A percentile compares a stretch with the other conserved stretches of the same genome.
Evolutionary conservation across 2,888 invertebrate species (phyloP).

Genomic region (Diplazon laetatorius): DNA sequence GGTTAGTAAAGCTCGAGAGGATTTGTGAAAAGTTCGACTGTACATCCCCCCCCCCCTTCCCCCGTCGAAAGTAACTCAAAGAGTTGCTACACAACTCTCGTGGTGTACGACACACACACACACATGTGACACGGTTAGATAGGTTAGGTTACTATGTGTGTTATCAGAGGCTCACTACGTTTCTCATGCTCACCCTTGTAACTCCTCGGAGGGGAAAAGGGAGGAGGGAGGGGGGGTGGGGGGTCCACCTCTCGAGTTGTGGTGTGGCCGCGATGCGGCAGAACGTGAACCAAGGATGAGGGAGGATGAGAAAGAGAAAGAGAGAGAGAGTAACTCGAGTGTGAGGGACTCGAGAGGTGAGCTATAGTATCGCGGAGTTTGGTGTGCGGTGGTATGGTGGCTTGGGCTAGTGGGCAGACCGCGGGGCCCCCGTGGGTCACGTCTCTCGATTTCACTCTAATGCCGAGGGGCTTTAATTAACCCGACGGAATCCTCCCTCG

Average conservation of each 20-base stretch:
- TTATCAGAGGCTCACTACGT: conserved; percentile 50
- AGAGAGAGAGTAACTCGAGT: too few relatives aligned
- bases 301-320: not conserved
- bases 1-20: not conserved
- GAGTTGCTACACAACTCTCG: conserved; percentile 35
- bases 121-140: conserved; percentile 9
- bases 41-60: too few relatives aligned
- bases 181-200: conserved; percentile 58
- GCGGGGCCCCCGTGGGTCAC: conserved; percentile 47
- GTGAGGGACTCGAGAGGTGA: conserved; percentile 7
- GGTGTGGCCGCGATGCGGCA: not conserved
- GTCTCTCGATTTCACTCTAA: conserved; percentile 74
- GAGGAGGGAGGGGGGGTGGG: too few relatives aligned
- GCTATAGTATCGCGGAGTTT: conserved; percentile 41
- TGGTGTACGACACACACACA: conserved; percentile 34
- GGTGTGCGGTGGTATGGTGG: conserved; percentile 41
- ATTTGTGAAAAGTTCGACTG: not conserved
- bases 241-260: too few relatives aligned
- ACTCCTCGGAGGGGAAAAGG: conserved; percentile 10
- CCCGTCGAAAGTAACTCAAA: conserved; percentile 30
- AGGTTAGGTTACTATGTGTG: conserved; percentile 40
- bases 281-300: not conserved
- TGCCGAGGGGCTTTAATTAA: conserved; percentile 76
- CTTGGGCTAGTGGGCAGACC: conserved; percentile 52
- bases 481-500: conserved; percentile 72